Evolutionary conservation across 2,797 vertebrate genomes (phyloP), one percentile per base, ranked within the genome.

Genomic region (Danio aesculapii): DNA sequence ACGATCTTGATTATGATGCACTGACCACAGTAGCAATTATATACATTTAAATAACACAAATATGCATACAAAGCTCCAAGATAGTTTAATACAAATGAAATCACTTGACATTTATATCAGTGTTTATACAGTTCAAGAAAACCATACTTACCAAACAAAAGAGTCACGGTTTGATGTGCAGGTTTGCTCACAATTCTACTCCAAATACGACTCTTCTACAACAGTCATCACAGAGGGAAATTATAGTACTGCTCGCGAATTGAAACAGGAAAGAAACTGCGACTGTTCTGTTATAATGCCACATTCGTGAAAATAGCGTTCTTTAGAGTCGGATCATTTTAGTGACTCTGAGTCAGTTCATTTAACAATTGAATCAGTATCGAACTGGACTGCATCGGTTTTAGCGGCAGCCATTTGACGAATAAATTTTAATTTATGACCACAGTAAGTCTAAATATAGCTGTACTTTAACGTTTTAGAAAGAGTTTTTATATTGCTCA

Each of bases 131-230:
- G 30, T 43, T 50, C 6, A 78, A 41, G 11, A 77, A 16, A 46
- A 47, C 11, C 14, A 50, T 12, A 79, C 77, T 70, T 70, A 79
- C 66, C 77, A 59, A 16, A 78, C 63, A 69, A 67, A 67, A 47
- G 57, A 55, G 9, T 19, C 2, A 5, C 17, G 50, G 19, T 30
- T 55, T 67, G 63, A 67, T 67, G n/a, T 39, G 63, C 2, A 46
- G 5, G 30, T 77, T 30, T 5, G 8, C 30, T 44, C 10, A 58
- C 6, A 77, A 57, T 46, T 44, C 41, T 63, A 30, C 41, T 58
- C 12, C 41, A 58, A 46, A 21, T 72, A 17, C 17, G n/a, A 6
- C 39, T 58, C n/a, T 57, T 19, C 30, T 19, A 6, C 2, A 5
- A 72, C 43, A n/a, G 16, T 17, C 44, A 59, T 41, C 3, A 13